Conservation (phyloP, 2,113 vertebrate genomes). For the Ardeotis arabs region DNA sequence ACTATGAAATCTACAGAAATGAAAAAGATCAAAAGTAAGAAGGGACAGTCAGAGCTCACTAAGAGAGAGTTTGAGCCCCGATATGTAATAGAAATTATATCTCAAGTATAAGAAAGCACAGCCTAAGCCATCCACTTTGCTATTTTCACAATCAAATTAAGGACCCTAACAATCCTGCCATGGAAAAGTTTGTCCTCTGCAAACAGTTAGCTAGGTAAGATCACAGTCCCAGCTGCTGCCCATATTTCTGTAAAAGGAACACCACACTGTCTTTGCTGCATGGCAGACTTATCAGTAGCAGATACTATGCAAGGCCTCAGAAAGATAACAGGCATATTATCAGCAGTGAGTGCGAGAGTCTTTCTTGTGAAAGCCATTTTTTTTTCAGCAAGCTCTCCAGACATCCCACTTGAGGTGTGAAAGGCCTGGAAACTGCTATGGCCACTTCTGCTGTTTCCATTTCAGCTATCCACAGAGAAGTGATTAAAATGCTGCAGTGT, state of each 20-base stretch:
- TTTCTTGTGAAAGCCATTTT: background rate
- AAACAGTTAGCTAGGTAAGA: background rate
- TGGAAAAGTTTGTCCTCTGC: background rate
- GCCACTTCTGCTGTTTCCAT: constrained; percentile 6
- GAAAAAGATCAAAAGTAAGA: background rate
- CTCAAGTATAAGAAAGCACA: background rate
- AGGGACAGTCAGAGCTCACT: background rate
- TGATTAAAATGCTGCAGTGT: background rate
- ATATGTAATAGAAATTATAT: background rate
- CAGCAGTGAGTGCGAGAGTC: background rate
- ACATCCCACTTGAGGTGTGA: constrained; percentile 22
- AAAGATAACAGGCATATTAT: constrained; percentile 9
- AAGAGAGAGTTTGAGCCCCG: background rate
- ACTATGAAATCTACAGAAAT: background rate
- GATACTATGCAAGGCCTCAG: background rate
- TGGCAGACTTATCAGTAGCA: constrained; percentile 10
- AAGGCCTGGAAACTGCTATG: constrained; percentile 12
- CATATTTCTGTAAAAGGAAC: background rate
- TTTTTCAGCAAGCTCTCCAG: constrained; percentile 1
- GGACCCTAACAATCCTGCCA: background rate
- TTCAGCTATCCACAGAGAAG: background rate
- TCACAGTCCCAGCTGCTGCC: background rate
- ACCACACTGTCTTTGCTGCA: background rate
- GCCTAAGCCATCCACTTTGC: background rate
- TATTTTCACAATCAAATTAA: background rate